Evolutionary conservation across 2,888 invertebrate genomes (phyloP).

Genomic region (Adelphocoris suturalis): DNA sequence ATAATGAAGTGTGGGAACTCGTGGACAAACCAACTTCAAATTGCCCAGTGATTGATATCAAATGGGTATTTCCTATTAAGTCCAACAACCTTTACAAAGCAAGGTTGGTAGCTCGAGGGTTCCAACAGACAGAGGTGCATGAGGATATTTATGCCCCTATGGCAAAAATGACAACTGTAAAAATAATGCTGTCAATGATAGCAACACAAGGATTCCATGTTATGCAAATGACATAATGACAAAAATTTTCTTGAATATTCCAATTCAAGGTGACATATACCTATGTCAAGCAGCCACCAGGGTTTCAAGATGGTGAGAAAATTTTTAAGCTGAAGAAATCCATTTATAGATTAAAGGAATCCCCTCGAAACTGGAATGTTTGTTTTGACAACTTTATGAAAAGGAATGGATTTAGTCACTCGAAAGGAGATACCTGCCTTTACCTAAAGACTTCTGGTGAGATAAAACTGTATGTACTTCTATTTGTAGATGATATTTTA

Average conservation of each 20-base stretch:
- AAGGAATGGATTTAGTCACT: neutral
- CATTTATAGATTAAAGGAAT: slow-evolving; percentile 27
- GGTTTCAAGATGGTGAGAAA: neutral
- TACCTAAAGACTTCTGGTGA: neutral
- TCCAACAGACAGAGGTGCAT: neutral
- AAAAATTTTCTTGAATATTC: slow-evolving; percentile 34
- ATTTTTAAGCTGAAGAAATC: slow-evolving; percentile 5
- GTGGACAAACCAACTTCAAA: slow-evolving; percentile 73
- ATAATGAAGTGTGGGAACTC: slow-evolving; percentile 77
- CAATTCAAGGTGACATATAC: neutral
- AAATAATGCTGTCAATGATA: slow-evolving; percentile 35
- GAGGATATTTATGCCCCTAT: slow-evolving; percentile 50
- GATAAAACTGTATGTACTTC: slow-evolving; percentile 38
- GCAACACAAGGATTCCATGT: slow-evolving; percentile 10
- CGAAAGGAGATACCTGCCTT: slow-evolving; percentile 53
- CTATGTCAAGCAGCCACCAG: slow-evolving; percentile 6
- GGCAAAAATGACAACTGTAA: slow-evolving; percentile 62
- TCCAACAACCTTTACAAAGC: slow-evolving; percentile 4
- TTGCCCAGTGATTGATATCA: slow-evolving; percentile 18
- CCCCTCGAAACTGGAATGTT: slow-evolving; percentile 35
- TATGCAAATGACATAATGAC: slow-evolving; percentile 34
- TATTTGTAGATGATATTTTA: slow-evolving; percentile 53
- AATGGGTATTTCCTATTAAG: slow-evolving; percentile 70
- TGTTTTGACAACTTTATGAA: neutral
- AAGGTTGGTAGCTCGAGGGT: neutral